A percentile compares a stretch with the other conserved stretches of the same genome.
phyloP scores from a whole-genome alignment of 2,888 invertebrate species.

The Hyalella azteca region DNA sequence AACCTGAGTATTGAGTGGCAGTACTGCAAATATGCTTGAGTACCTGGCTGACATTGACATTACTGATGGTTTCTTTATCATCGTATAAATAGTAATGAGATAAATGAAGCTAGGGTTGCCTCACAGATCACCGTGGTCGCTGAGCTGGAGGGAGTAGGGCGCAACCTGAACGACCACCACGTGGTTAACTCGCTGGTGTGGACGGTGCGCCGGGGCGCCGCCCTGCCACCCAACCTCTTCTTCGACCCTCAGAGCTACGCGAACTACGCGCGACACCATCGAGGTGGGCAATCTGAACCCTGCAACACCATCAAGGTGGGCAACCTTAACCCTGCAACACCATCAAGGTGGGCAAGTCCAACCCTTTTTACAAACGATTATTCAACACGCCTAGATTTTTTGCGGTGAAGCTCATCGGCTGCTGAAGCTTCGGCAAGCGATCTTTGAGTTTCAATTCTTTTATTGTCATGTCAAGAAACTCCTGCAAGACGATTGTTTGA shows the following conservation, averaged over 20 bases:
- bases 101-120: too few species aligned
- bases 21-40: not conserved
- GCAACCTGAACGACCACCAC: constrained; percentile 88
- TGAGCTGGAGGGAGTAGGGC: constrained; percentile 77
- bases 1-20: not conserved
- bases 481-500: too few species aligned
- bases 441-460: too few species aligned
- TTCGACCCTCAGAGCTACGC: not conserved
- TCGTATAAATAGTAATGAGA: not conserved
- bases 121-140: constrained; percentile 77
- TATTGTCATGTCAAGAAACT: too few species aligned
- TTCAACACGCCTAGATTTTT: too few species aligned
- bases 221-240: constrained; percentile 16
- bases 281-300: too few species aligned
- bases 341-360: too few species aligned
- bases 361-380: too few species aligned
- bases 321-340: too few species aligned
- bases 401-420: too few species aligned
- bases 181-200: constrained; percentile 81
- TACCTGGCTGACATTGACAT: not conserved
- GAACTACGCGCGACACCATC: not conserved
- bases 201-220: constrained; percentile 46
- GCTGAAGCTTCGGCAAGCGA: too few species aligned
- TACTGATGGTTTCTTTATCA: not conserved
- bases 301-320: too few species aligned